A percentile compares a stretch with the other conserved stretches of the same genome.
Conservation (phyloP, 2,113 vertebrate genomes). For the Copsychus sechellarum region DNA sequence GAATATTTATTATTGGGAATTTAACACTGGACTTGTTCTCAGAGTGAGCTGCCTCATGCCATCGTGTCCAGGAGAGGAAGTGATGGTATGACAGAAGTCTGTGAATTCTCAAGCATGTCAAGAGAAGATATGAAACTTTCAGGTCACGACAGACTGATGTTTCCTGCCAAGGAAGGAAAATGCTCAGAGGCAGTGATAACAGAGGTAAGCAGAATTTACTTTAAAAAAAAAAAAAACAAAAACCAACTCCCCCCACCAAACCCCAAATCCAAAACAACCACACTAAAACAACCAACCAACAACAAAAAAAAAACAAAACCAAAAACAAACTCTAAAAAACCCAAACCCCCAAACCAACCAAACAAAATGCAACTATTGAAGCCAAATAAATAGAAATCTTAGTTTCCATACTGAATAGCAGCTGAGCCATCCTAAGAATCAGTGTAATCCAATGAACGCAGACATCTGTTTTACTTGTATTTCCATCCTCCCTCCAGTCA, state of each 20-base stretch:
- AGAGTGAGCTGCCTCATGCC: background rate
- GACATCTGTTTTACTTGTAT: background rate
- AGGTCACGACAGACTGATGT: background rate
- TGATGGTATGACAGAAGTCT: background rate
- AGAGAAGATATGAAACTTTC: background rate
- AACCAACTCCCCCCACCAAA: background rate
- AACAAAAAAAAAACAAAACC: background rate
- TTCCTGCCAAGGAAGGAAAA: background rate
- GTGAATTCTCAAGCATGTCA: background rate
- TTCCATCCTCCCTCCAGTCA: background rate
- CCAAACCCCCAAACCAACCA: background rate
- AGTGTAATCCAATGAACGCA: background rate
- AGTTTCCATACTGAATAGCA: background rate
- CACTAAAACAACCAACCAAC: background rate
- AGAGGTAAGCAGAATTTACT: background rate
- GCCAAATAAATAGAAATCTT: background rate
- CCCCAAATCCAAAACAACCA: background rate
- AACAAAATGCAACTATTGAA: background rate
- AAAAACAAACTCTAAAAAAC: background rate
- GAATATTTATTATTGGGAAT: background rate
- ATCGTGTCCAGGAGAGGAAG: background rate
- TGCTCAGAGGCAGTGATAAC: background rate
- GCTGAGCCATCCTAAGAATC: background rate
- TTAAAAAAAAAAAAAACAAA: background rate
- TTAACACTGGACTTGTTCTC: background rate